Percentiles rank a stretch among this genome's conserved stretches.
phyloP scores from a whole-genome alignment of 2,888 invertebrate species.

The Arrhopalites spinosus region DNA sequence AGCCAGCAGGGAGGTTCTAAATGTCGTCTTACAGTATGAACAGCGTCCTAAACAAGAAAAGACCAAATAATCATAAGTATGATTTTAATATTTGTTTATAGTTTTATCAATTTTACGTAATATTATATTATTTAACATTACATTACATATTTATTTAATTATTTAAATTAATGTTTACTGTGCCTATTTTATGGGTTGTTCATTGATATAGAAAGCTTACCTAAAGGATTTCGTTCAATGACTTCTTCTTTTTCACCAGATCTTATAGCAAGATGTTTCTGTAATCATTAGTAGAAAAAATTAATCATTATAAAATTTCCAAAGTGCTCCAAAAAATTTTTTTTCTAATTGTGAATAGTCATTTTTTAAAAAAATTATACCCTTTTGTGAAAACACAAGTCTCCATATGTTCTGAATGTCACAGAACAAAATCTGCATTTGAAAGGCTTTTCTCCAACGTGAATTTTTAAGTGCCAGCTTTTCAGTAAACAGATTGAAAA shows the following conservation, averaged over 20 bases:
- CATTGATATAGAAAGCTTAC: too few species aligned
- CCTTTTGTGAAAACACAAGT: conserved; percentile 22
- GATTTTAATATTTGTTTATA: too few species aligned
- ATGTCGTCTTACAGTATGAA: conserved; percentile 29
- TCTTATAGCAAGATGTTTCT: conserved; percentile 33
- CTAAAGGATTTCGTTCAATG: conserved; percentile 20
- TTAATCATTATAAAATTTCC: not conserved
- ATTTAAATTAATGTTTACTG: too few species aligned
- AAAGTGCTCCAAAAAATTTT: not conserved
- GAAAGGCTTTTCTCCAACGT: conserved; percentile 35
- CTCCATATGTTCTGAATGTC: conserved; percentile 19
- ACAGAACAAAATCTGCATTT: conserved; percentile 30
- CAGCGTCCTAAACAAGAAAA: too few species aligned
- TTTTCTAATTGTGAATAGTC: not conserved
- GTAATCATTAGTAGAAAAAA: not conserved
- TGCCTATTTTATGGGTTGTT: too few species aligned
- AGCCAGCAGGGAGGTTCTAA: conserved; percentile 18
- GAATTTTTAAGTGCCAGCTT: conserved; percentile 24
- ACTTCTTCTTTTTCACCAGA: not conserved
- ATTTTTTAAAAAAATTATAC: conserved; percentile 9
- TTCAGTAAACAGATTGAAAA: not conserved
- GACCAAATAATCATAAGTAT: too few species aligned
- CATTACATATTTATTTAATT: too few species aligned
- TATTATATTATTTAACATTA: too few species aligned
- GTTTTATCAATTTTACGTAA: too few species aligned